Base-by-base conservation (phyloP, 2,113 vertebrate species). In the Gobio gobio region DNA sequence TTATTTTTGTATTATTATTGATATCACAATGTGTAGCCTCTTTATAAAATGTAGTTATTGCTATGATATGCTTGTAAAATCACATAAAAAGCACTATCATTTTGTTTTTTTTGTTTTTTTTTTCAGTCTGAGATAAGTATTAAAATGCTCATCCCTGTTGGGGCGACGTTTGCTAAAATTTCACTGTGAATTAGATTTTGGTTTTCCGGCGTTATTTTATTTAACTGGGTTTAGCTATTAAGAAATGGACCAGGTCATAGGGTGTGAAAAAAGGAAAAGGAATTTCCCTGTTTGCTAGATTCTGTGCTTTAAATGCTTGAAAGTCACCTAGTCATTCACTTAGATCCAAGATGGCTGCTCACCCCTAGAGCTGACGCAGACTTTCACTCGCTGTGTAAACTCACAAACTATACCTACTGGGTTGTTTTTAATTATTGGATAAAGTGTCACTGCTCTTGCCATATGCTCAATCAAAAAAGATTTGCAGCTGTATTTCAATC, bases 401-500 rank as follows among this genome's bases (percentile, higher is more conserved):
- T 81, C 83, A 86, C 43, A 63, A 26, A 72, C 83, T 80, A 81
- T 85, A 75, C 56, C n/a, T 73, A 10, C 49, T 73, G 36, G 73
- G 18, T 74, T 82, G 1, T 77, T 83, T 58, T 72, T 56, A n/a
- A 22, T 64, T 22, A n/a, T 24, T 66, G 51, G 10, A 89, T 83
- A 80, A 61, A 49, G 79, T 82, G 83, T 87, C 90, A 74, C 85
- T 89, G 87, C 86, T 91, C 43, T 85, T 79, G 83, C 83, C 83
- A 51, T 91, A 90, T 89, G 86, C 86, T 90, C 88, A 66, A 40
- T 75, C 56, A 73, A 82, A 87, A 85, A 87, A 84, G 45, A 80
- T 84, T 61, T 76, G 77, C 78, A 85, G 40, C 24, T 93, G 91
- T 91, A 88, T 89, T 92, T 89, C 86, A 86, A 91, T 87, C 82